Base-by-base conservation (phyloP, 2,113 vertebrate species). In the Gorilla gorilla region DNA sequence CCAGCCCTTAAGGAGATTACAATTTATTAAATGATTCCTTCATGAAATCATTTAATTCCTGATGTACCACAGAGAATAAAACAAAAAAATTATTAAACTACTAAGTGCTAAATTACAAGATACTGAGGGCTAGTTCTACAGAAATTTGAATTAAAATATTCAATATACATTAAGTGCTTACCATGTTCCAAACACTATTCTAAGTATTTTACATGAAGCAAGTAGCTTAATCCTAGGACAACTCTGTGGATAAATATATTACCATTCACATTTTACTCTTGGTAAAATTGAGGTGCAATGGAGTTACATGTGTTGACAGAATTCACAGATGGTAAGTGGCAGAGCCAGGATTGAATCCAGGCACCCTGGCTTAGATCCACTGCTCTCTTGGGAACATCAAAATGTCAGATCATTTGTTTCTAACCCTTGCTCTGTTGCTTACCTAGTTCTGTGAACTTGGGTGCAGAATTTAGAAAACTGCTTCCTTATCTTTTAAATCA, bases 61-160 rank as follows among this genome's bases (percentile, higher is more conserved):
- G 55, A 92, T 94, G 86, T 32, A 78, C n/a, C 52, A 89, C 16
- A 87, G 64, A 97, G 64, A 94, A 89, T 91, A 90, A 96, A 96
- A 83, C 81, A 90, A 88, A 91, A 82, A 45, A 95, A 85, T 95
- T 95, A 80, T 84, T 91, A 94, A 98, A 96, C 52, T 75, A 95
- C 64, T 94, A 93, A 90, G 95, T 93, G 72, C 45, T 85, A 91
- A 76, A 89, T 92, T 95, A 55, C 14, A 94, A 91, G 89, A 78
- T 79, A 85, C 3, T 55, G 17, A 64, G 45, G n/a, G 20, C 12
- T 40, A 86, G 57, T 85, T 94, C 20, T 78, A 72, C 0, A n/a
- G 9, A 18, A 88, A 89, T 95, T 92, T 96, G 30, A 94, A 84
- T 76, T 95, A 92, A 79, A 72, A 90, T 81, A 38, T 88, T 90